Percentiles rank a stretch among this genome's conserved stretches.
phyloP scores from a whole-genome alignment of 2,113 vertebrate species.

The Triplophysa dalaica region DNA sequence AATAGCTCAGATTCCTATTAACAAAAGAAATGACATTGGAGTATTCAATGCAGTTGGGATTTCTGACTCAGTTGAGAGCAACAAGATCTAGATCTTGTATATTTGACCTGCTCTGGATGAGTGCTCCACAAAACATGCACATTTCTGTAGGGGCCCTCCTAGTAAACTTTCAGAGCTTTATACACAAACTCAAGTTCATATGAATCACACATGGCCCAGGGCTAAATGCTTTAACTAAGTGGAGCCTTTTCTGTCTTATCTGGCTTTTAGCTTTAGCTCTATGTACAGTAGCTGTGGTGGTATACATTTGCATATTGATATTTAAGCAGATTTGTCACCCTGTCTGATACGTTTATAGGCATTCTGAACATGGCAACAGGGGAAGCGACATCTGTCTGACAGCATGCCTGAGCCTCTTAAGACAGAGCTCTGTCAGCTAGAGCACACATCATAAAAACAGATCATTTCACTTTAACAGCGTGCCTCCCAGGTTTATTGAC shows the following conservation, averaged over 20 bases:
- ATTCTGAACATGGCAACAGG: conserved; percentile 35
- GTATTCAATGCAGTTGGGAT: conserved; percentile 18
- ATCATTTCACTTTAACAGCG: conserved; percentile 58
- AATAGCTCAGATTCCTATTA: conserved; percentile 60
- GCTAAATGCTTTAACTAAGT: conserved; percentile 1
- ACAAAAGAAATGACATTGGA: conserved; percentile 54
- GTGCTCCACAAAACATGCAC: conserved; percentile 41
- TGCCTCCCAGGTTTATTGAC: conserved; percentile 56
- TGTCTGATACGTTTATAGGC: conserved; percentile 55
- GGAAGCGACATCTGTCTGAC: conserved; percentile 61
- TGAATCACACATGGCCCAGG: conserved; percentile 15
- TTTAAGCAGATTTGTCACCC: conserved; percentile 13
- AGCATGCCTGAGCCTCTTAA: conserved; percentile 27
- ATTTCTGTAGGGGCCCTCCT: conserved; percentile 56
- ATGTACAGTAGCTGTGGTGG: neutral
- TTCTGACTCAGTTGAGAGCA: conserved; percentile 23
- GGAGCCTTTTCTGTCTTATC: conserved; percentile 18
- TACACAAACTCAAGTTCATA: conserved; percentile 37
- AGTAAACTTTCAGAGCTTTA: conserved; percentile 21
- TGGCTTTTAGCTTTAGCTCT: neutral
- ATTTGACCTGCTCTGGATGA: conserved; percentile 37
- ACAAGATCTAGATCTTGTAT: conserved; percentile 36
- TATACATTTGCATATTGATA: conserved; percentile 22
- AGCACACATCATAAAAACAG: conserved; percentile 42
- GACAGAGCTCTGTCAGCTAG: conserved; percentile 6